Evolutionary conservation across 2,113 vertebrate genomes (phyloP), one percentile per base, ranked within the genome.

Genomic region (Varanus komodoensis): DNA sequence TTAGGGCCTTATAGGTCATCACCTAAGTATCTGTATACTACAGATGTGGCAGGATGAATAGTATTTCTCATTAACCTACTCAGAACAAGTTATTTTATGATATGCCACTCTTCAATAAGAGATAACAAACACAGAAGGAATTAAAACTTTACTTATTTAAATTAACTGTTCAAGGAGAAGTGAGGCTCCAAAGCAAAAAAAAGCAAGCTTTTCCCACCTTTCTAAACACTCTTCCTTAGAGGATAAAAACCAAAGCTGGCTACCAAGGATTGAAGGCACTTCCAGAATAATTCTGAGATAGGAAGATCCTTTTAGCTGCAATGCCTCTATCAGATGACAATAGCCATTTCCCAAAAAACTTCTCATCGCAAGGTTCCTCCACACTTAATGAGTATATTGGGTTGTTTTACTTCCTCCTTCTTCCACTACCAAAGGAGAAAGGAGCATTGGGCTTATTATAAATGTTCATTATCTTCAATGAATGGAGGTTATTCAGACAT

Each of bases 21-120:
- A n/a, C n/a, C n/a, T n/a, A n/a, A n/a, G n/a, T n/a, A n/a, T n/a
- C n/a, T n/a, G n/a, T 23, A 73, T 52, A 77, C 0, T 6, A 64
- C 80, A 92, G 14, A 0, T 0, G 64, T 88, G 86, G 8, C 23
- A 0, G 32, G 29, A 77, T 0, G 61, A 89, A 57, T 82, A 89
- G 90, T 81, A 73, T 88, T 57, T 82, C 44, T 88, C 82, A 78
- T 89, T 91, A 48, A 89, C 69, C 27, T 81, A 9, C n/a, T n/a
- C 75, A 61, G 52, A 87, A 92, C 83, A 64, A n/a, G 34, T 11
- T 78, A 50, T 64, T 83, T 89, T 91, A 69, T 89, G 52, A 68
- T 1, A 84, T 67, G 25, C 74, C 89, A 87, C 57, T 34, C 67
- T 54, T 14, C 44, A 86, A 11, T 29, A 87, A 57, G 54, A 44